A percentile compares a stretch with the other conserved stretches of the same genome.
Evolutionary conservation across 2,113 vertebrate genomes (phyloP).

Genomic region (Indicator indicator): DNA sequence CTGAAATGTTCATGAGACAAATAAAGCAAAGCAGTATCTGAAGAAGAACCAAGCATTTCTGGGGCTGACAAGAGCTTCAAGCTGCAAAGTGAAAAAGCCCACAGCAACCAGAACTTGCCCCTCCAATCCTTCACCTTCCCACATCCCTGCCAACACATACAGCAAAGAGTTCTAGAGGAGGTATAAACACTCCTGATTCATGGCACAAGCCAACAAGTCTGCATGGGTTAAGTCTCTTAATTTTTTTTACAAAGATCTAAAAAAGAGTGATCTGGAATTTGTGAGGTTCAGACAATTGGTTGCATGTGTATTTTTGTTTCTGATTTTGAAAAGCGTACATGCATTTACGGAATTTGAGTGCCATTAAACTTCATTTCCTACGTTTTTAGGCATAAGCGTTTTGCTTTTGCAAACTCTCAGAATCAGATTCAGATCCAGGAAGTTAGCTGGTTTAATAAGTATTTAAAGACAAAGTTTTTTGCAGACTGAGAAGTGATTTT

Average conservation of each 20-base stretch:
- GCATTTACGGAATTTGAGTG: neutral
- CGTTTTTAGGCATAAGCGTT: neutral
- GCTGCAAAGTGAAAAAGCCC: slow-evolving; percentile 11
- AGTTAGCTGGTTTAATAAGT: neutral
- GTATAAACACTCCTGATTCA: neutral
- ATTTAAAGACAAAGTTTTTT: neutral
- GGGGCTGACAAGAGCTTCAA: slow-evolving; percentile 4
- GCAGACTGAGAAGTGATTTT: neutral
- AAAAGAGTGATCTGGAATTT: neutral
- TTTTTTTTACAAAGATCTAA: neutral
- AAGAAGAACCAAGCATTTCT: neutral
- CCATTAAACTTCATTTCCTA: neutral
- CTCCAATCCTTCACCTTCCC: slow-evolving; percentile 23
- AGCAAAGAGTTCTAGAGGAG: neutral
- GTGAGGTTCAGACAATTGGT: neutral
- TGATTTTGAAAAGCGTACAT: neutral
- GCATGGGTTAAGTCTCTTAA: neutral
- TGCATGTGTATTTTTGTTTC: neutral
- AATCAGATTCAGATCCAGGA: neutral
- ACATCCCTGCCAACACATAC: slow-evolving; percentile 25
- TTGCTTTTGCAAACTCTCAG: neutral
- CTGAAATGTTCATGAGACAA: neutral
- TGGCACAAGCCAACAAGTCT: neutral
- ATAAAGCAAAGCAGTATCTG: neutral
- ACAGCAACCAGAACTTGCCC: slow-evolving; percentile 3